Evolutionary conservation across 2,888 invertebrate genomes (phyloP), one percentile per base, ranked within the genome.

Genomic region (Biston betularia): DNA sequence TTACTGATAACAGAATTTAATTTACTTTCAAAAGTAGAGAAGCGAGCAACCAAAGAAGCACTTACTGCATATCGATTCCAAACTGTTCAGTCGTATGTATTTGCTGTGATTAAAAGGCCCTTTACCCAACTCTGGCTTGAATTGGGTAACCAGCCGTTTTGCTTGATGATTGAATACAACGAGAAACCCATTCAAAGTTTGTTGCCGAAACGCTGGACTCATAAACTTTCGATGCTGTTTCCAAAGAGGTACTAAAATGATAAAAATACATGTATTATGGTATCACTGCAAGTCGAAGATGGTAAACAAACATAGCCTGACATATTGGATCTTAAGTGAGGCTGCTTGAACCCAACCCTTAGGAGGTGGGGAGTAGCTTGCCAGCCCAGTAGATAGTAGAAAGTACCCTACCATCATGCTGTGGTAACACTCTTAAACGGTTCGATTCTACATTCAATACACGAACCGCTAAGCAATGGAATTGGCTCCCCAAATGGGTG

Each of bases 11-110:
- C 24, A 24, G 24, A 24, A 24, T 24, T 12, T 44, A 0, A 12
- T n/a, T n/a, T n/a, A n/a, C 12, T 44, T 44, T 44, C 44, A 44
- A 44, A 44, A 44, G 44, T 6, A n/a, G 44, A 54, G 11, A 57
- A 38, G 14, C 11, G n/a, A 0, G 44, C n/a, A 55, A 54, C 15
- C 38, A 38, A 33, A 46, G 10, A 40, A 54, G 75, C 10, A 15
- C 78, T 76, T 71, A 81, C 80, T 69, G 55, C 74, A 78, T 40
- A 79, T 74, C 6, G 71, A 72, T 46, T 81, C 75, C 58, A 81
- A 65, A 6, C 69, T 73, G 7, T 68, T 73, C 0, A 67, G 35
- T 1, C 68, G 67, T 11, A 81, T 15, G 24, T 70, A 66, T 1
- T 69, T 67, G 8, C 68, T 54, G 10, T 72, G 69, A 12, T 77